Percentiles rank a stretch among this genome's conserved stretches.
Evolutionary conservation across 1,140 invertebrate genomes (phyloP).

Genomic region (Lasioglossum albipes): DNA sequence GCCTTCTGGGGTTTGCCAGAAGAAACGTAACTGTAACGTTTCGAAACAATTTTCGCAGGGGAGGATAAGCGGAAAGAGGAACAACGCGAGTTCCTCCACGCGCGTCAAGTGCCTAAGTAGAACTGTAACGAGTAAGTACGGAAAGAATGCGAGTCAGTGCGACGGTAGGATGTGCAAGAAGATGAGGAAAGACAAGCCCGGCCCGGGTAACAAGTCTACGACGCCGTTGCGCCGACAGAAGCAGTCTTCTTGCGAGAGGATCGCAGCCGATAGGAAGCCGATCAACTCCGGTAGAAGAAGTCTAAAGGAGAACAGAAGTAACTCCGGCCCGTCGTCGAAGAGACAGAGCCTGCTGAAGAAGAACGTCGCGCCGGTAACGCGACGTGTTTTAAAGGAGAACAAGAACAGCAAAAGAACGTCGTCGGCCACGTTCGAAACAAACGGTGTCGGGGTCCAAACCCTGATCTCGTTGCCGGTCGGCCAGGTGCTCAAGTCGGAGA

Average conservation of each 20-base stretch:
- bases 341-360: conserved; percentile 59
- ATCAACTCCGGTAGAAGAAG: conserved; percentile 62
- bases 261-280: conserved; percentile 49
- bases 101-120: conserved; percentile 64
- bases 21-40: conserved; percentile 50
- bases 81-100: conserved; percentile 48
- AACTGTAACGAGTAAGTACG: conserved; percentile 56
- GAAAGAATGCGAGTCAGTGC: conserved; percentile 47
- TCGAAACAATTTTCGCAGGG: conserved; percentile 39
- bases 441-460: conserved; percentile 67
- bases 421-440: conserved; percentile 37
- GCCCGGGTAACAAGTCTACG: conserved; percentile 40
- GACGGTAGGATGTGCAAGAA: conserved; percentile 60
- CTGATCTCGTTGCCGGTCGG: conserved; percentile 69
- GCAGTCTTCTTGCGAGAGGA: conserved; percentile 49
- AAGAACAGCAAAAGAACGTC: conserved; percentile 73
- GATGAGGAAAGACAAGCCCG: conserved; percentile 59
- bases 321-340: conserved; percentile 16
- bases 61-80: conserved; percentile 36
- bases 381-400: conserved; percentile 76
- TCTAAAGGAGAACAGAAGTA: conserved; percentile 73
- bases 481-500: conserved; percentile 66
- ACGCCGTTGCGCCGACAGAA: conserved; percentile 55
- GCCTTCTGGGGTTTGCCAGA: conserved; percentile 40
- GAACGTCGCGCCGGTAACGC: conserved; percentile 51